Percentiles rank a stretch among this genome's conserved stretches.
Evolutionary conservation across 1,140 invertebrate species (phyloP).

Genomic region (Lepidotrigona ventralis): DNA sequence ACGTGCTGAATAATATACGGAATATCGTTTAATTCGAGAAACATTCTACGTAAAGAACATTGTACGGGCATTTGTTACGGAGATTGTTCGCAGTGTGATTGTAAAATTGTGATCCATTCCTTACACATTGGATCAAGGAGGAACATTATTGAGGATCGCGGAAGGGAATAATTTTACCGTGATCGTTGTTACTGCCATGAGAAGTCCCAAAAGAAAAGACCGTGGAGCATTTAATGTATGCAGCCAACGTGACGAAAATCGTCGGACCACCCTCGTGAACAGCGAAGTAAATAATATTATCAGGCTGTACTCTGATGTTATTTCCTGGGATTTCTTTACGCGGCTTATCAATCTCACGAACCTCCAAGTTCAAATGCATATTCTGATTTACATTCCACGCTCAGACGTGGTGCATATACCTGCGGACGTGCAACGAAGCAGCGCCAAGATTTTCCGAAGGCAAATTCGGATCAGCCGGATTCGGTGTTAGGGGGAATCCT

Average conservation of each 20-base stretch:
- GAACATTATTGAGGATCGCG: too few species aligned
- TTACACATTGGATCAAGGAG: too few species aligned
- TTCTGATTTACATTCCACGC: neutral
- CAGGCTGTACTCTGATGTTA: neutral
- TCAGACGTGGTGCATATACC: neutral
- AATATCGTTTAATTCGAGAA: too few species aligned
- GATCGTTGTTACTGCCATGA: too few species aligned
- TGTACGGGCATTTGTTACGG: too few species aligned
- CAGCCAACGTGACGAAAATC: too few species aligned
- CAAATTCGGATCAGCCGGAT: slow-evolving; percentile 16
- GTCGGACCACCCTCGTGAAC: neutral
- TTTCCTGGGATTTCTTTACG: neutral
- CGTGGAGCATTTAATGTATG: too few species aligned
- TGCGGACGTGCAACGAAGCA: neutral
- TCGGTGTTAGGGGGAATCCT: neutral
- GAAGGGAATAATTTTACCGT: too few species aligned
- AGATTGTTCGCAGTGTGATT: too few species aligned
- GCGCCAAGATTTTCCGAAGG: neutral
- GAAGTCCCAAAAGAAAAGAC: too few species aligned
- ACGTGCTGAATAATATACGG: neutral
- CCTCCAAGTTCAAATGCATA: neutral
- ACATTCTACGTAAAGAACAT: too few species aligned
- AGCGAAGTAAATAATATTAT: neutral
- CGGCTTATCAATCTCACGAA: neutral
- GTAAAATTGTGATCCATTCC: too few species aligned